Base-by-base conservation (phyloP, 2,113 vertebrate species). In the Odontesthes bonariensis region DNA sequence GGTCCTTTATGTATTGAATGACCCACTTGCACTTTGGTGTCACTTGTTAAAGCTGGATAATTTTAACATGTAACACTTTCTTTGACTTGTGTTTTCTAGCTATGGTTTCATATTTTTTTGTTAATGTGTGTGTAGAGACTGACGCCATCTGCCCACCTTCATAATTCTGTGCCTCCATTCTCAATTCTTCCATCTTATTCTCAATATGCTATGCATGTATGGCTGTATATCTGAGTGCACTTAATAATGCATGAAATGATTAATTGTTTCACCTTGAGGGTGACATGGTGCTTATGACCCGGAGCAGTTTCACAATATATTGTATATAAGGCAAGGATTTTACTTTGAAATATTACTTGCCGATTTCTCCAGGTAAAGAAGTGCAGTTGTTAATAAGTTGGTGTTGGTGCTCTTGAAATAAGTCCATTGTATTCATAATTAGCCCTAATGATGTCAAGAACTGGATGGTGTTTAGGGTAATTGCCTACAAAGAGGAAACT, bases 371-470 rank as follows among this genome's bases (percentile, higher is more conserved):
- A 51, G 19, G 55, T 38, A 59, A 51, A n/a, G 33, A 65, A 16
- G 40, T 27, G 17, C 31, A 65, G 35, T 53, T 64, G 46, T 51
- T 22, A 73, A 54, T 60, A 71, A 72, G 67, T 44, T 55, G 62
- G 16, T 66, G 46, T 54, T 69, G 31, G 38, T 33, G 31, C 47
- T 77, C 17, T 68, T 74, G 47, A 38, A 54, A 69, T 61, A 55
- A 4, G 47, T 61, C 66, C 19, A 44, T 57, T 83, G 42, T 66
- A 59, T 79, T 81, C 31, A 55, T 63, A 54, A 73, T 54, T 49
- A 77, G 58, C 72, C 49, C 47, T 14, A 38, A 20, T 69, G 20
- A 69, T 58, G 31, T 72, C 47, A 17, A 46, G 6, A 46, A 31
- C 35, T 31, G 22, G 10, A 44, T 2, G 13, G 12, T 56, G 7